A percentile compares a stretch with the other conserved stretches of the same genome.
Conservation (phyloP, 2,797 vertebrate genomes). For the Sebastes nivosus region DNA sequence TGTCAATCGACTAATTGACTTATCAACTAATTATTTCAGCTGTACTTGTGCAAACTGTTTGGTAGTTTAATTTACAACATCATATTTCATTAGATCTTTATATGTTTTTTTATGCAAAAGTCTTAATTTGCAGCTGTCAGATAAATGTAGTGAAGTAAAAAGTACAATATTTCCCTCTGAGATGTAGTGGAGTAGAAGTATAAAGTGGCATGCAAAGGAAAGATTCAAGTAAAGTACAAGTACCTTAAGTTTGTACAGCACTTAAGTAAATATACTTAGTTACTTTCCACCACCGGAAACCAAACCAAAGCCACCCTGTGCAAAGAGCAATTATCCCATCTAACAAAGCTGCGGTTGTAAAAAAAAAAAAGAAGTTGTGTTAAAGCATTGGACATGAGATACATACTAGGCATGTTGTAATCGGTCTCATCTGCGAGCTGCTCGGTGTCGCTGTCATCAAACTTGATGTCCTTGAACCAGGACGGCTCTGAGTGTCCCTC, state of each 20-base stretch:
- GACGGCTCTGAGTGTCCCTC: constrained; percentile 98
- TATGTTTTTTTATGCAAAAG: neutral
- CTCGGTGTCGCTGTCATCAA: constrained; percentile 98
- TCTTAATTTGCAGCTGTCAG: neutral
- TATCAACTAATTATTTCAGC: too few relatives aligned
- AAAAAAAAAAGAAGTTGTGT: neutral
- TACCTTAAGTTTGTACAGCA: too few relatives aligned
- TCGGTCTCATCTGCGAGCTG: constrained; percentile 94
- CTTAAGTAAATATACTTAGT: neutral
- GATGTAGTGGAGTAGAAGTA: neutral
- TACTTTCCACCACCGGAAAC: neutral
- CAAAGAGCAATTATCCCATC: neutral
- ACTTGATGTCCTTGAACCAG: constrained; percentile 99
- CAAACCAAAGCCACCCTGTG: neutral
- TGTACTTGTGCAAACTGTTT: too few relatives aligned
- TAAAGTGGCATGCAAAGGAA: neutral
- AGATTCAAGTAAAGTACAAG: neutral
- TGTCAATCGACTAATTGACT: too few relatives aligned
- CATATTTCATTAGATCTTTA: too few relatives aligned
- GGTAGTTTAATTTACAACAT: too few relatives aligned
- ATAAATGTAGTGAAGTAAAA: neutral
- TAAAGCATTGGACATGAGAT: neutral
- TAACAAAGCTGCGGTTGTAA: neutral
- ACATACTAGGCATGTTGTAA: constrained; percentile 83
- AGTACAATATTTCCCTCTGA: neutral